Evolutionary conservation across 2,888 invertebrate genomes (phyloP).

Genomic region (Lathronympha strigana): DNA sequence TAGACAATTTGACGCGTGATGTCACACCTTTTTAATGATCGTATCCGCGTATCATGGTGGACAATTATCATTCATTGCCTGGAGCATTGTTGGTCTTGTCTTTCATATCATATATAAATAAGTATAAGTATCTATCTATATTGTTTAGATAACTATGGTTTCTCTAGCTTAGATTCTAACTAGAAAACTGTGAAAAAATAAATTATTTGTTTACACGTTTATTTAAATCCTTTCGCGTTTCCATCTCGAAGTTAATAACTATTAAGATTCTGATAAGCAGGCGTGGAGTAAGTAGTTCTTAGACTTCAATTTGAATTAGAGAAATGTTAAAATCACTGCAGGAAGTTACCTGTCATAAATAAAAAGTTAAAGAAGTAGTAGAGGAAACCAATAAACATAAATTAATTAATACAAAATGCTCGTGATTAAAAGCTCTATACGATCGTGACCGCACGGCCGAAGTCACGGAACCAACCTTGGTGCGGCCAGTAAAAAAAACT

Average conservation of each 20-base stretch:
- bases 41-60: constrained; percentile 37
- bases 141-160: background rate
- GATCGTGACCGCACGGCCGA: constrained; percentile 47
- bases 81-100: constrained; percentile 19
- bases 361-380: background rate
- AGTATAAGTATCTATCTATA: background rate
- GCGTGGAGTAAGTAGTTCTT: no score
- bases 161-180: no score
- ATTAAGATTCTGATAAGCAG: no score
- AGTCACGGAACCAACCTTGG: constrained; percentile 56
- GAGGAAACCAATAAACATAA: constrained; percentile 15
- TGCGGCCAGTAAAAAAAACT: constrained; percentile 49
- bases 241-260: no score
- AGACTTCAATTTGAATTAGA: background rate
- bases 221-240: no score
- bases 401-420: constrained; percentile 27
- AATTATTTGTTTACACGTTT: no score
- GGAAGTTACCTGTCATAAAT: background rate
- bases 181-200: no score
- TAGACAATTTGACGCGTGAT: constrained; percentile 36
- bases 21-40: constrained; percentile 36
- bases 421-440: constrained; percentile 26
- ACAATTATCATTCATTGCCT: constrained; percentile 36
- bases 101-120: background rate
- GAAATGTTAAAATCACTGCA: background rate